Conservation (phyloP, 2,888 invertebrate species). For the Nephrotoma appendiculata region DNA sequence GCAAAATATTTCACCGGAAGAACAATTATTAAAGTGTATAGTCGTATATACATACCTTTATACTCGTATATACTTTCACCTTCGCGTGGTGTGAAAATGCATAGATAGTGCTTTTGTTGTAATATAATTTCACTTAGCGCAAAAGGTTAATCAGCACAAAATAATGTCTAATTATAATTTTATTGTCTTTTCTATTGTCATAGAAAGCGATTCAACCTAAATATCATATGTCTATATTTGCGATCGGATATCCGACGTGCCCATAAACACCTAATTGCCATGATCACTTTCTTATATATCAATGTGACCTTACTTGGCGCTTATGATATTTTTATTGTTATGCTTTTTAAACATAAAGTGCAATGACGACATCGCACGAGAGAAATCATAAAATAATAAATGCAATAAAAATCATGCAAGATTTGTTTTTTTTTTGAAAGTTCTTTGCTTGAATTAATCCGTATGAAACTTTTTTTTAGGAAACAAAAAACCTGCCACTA, state of each 20-base stretch:
- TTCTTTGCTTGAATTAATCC: neutral
- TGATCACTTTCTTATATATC: neutral
- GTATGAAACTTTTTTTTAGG: slow-evolving; percentile 34
- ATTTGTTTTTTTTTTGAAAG: neutral
- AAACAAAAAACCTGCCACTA: slow-evolving; percentile 62
- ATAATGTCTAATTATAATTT: neutral
- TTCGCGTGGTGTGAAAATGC: neutral
- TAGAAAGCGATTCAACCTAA: neutral
- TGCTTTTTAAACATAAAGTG: neutral
- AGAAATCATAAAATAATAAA: neutral
- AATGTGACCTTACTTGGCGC: neutral
- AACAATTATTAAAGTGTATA: neutral
- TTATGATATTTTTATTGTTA: neutral
- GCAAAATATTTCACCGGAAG: neutral
- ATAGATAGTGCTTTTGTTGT: neutral
- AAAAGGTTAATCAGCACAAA: neutral
- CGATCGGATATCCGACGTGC: neutral
- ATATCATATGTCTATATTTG: neutral
- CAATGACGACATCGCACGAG: neutral
- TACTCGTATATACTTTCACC: neutral
- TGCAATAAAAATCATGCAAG: neutral
- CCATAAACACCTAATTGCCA: neutral
- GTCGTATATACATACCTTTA: no score
- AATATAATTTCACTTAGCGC: neutral
- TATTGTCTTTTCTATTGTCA: neutral